Evolutionary conservation across 2,797 vertebrate species (phyloP).

Genomic region (Tolypeutes matacus): DNA sequence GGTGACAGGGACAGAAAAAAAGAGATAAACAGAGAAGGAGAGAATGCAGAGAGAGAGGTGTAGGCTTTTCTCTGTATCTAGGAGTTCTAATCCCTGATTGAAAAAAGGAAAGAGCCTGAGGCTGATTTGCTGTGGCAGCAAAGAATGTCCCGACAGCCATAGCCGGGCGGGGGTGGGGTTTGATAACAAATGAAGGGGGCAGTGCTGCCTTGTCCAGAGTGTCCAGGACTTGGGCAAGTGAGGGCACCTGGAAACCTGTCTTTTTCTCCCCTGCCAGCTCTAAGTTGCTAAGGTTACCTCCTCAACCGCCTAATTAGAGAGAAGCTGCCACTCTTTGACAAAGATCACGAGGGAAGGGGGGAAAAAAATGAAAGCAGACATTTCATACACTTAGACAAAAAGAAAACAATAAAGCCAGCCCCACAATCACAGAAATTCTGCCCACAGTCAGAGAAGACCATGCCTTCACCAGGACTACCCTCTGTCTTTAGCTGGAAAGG

Average conservation of each 20-base stretch:
- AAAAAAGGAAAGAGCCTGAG: not conserved
- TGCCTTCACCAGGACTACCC: not conserved
- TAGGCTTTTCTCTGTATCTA: not conserved
- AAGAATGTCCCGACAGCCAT: too few relatives aligned
- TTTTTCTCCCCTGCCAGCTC: conserved; percentile 64
- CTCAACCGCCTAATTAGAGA: conserved; percentile 82
- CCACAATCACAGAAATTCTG: conserved; percentile 1
- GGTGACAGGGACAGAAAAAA: not conserved
- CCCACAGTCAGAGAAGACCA: conserved; percentile 1
- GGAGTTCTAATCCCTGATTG: not conserved
- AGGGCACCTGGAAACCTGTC: conserved; percentile 63
- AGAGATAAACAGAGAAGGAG: not conserved
- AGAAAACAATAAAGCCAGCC: conserved; percentile 64
- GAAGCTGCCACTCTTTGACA: conserved; percentile 79
- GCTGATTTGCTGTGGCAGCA: not conserved
- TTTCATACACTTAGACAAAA: conserved; percentile 72
- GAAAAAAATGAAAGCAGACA: not conserved
- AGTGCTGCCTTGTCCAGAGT: fast-evolving
- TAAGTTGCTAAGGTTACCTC: conserved; percentile 88
- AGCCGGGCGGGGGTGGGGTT: not conserved
- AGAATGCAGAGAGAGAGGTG: not conserved
- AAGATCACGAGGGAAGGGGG: conserved; percentile 52
- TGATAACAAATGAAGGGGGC: not conserved
- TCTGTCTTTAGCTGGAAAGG: not conserved
- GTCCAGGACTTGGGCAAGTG: not conserved